phyloP scores from a whole-genome alignment of 2,888 invertebrate genomes.

The Hemicrepidius hirtus region DNA sequence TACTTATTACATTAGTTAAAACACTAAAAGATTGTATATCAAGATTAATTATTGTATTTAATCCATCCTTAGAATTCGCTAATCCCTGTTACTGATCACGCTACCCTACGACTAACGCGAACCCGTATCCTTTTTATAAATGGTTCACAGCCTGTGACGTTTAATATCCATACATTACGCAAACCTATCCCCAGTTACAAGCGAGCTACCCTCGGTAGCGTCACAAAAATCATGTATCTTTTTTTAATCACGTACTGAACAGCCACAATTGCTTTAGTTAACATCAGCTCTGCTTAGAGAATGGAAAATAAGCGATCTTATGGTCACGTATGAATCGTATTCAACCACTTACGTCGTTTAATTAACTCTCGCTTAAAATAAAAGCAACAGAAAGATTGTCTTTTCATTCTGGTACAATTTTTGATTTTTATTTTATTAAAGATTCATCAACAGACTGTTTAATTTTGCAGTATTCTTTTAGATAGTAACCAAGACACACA shows the following conservation, averaged over 20 bases:
- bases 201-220: slow-evolving; percentile 53
- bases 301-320: no score
- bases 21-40: slow-evolving; percentile 40
- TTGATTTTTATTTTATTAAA: no score
- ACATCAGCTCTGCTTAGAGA: no score
- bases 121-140: slow-evolving; percentile 69
- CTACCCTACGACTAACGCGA: slow-evolving; percentile 50
- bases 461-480: no score
- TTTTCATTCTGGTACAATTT: no score
- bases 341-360: not conserved
- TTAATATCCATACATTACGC: slow-evolving; percentile 69
- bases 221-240: slow-evolving; percentile 58
- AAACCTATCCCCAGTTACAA: slow-evolving; percentile 60
- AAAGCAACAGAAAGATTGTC: no score
- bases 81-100: slow-evolving; percentile 57
- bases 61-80: slow-evolving; percentile 48
- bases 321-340: not conserved
- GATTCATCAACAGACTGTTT: no score
- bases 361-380: slow-evolving; percentile 6
- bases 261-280: slow-evolving; percentile 3
- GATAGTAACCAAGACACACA: no score
- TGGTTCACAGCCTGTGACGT: slow-evolving; percentile 68
- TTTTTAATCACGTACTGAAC: slow-evolving; percentile 53
- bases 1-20: no score
- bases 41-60: not conserved